phyloP scores from a whole-genome alignment of 2,797 vertebrate genomes.

The Paramormyrops hopkinsi region DNA sequence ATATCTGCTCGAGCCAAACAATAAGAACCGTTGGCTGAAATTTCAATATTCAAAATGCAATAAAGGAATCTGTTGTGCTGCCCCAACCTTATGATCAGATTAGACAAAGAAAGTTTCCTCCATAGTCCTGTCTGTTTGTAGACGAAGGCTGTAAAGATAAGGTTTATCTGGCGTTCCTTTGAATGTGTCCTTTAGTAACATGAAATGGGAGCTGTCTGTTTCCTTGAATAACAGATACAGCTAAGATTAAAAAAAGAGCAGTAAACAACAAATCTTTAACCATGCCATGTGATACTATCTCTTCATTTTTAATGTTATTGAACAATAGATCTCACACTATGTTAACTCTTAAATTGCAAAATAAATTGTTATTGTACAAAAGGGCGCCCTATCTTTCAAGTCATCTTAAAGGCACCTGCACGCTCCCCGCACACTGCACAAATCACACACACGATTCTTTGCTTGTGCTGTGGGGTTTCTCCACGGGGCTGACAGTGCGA shows the following conservation, averaged over 20 bases:
- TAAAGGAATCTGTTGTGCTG: constrained; percentile 17
- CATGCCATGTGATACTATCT: background rate
- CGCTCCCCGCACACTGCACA: background rate
- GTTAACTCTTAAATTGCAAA: background rate
- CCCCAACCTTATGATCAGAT: background rate
- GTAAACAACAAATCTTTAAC: background rate
- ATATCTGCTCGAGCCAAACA: constrained; percentile 30
- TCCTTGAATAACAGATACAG: background rate
- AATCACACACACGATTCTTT: background rate
- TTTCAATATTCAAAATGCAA: constrained; percentile 19
- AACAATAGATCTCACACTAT: background rate
- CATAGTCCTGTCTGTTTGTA: background rate
- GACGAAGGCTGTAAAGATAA: constrained; percentile 8
- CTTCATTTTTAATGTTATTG: background rate
- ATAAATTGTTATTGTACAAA: background rate
- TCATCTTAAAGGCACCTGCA: background rate
- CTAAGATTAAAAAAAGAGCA: background rate
- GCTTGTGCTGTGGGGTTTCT: background rate
- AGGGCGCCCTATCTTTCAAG: background rate
- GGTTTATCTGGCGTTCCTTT: background rate
- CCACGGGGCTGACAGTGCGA: background rate
- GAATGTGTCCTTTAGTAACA: background rate
- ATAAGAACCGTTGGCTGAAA: background rate
- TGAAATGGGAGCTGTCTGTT: background rate
- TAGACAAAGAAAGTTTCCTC: constrained; percentile 3